Evolutionary conservation across 2,113 vertebrate species (phyloP), one percentile per base, ranked within the genome.

Genomic region (Diadophis punctatus): DNA sequence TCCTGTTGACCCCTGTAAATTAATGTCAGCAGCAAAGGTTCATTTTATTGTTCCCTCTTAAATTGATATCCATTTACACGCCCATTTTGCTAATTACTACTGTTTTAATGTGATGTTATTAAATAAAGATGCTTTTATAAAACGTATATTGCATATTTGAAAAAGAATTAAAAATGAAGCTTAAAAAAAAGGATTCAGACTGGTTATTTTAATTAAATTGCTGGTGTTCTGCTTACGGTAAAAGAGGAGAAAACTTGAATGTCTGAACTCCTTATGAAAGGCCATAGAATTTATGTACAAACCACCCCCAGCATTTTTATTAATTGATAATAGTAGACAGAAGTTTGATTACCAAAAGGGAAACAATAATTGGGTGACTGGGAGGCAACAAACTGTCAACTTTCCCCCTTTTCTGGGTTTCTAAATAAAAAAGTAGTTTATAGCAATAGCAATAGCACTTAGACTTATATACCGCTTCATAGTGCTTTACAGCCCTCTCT

Each of bases 1-100:
- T 98, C 97, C 97, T 97, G 97, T 97, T 98, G 96, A 98, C 97
- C 97, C 97, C 97, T 98, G 97, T 95, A 98, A 98, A 98, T 98
- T 97, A 98, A 98, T 0, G 97, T 97, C 96, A 98, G 97, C 97
- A 97, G 96, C 95, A 98, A 95, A 97, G 95, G 95, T 97, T 98
- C 97, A 97, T 96, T 97, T 95, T 95, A 96, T 96, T 95, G 96
- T 97, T 96, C 97, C 97, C 86, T 91, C 96, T 92, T 96, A 95
- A 97, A 93, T 94, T 97, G 92, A 95, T 88, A 94, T 92, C 93
- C 96, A 95, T 93, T 95, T 97, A 96, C 95, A 97, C 96, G 95
- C 92, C 89, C 94, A 96, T 94, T 93, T 95, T 95, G 94, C 74
- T 95, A 97, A 95, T 88, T 94, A 95, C 94, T 93, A 94, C 63